Evolutionary conservation across 2,113 vertebrate genomes (phyloP).

Genomic region (Psilopogon haemacephalus): DNA sequence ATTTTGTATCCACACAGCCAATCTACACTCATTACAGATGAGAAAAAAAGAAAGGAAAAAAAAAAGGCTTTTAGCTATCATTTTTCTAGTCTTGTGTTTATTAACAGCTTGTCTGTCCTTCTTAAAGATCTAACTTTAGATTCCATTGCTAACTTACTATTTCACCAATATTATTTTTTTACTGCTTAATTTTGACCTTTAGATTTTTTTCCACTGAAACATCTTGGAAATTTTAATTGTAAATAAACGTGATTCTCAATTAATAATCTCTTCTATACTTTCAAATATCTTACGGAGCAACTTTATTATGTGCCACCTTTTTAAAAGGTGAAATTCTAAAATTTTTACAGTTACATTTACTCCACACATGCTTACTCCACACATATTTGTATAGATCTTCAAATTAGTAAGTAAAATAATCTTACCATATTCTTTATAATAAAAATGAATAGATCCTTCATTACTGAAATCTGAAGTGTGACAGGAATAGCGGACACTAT

Average conservation of each 20-base stretch:
- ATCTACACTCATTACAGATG: background rate
- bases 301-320: background rate
- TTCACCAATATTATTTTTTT: background rate
- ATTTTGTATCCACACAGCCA: background rate
- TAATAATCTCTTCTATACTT: background rate
- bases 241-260: background rate
- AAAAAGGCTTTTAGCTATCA: background rate
- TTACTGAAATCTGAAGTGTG: background rate
- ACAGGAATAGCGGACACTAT: background rate
- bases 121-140: background rate
- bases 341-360: background rate
- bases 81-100: background rate
- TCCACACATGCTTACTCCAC: background rate
- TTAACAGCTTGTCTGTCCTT: background rate
- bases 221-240: background rate
- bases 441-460: background rate
- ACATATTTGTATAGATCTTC: background rate
- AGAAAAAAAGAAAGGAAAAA: accelerated
- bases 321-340: background rate
- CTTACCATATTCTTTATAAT: background rate
- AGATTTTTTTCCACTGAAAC: background rate
- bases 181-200: background rate
- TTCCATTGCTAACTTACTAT: background rate
- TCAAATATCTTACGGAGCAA: background rate
- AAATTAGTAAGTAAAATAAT: background rate